Conservation (phyloP, 2,888 invertebrate species). For the Hypercompe scribonia region DNA sequence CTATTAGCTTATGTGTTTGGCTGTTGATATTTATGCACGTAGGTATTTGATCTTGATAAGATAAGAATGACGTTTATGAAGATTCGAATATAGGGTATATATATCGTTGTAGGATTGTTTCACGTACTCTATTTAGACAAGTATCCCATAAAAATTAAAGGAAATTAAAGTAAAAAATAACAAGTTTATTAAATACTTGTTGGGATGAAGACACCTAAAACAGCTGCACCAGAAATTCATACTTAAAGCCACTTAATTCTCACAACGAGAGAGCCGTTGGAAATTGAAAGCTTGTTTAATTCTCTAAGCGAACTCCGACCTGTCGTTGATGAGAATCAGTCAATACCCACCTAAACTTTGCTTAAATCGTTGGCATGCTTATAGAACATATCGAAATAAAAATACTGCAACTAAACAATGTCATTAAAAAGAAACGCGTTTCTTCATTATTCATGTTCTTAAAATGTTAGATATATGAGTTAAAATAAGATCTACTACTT, state of each 20-base stretch:
- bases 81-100: too few species aligned
- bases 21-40: too few species aligned
- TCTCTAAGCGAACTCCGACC: neutral
- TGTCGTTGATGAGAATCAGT: neutral
- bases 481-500: neutral
- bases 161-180: too few species aligned
- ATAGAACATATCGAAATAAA: neutral
- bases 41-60: neutral
- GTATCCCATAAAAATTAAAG: too few species aligned
- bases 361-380: neutral
- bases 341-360: neutral
- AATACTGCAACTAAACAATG: neutral
- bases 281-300: slow-evolving; percentile 6
- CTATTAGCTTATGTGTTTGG: too few species aligned
- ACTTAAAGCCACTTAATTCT: slow-evolving; percentile 7
- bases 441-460: neutral
- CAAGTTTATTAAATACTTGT: neutral
- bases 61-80: neutral
- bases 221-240: slow-evolving; percentile 3
- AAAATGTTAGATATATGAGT: neutral
- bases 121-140: too few species aligned
- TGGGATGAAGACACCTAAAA: neutral
- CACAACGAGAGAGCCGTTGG: neutral
- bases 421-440: neutral
- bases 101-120: too few species aligned